Evolutionary conservation across 2,888 invertebrate species (phyloP).

Genomic region (Dioctria linearis): DNA sequence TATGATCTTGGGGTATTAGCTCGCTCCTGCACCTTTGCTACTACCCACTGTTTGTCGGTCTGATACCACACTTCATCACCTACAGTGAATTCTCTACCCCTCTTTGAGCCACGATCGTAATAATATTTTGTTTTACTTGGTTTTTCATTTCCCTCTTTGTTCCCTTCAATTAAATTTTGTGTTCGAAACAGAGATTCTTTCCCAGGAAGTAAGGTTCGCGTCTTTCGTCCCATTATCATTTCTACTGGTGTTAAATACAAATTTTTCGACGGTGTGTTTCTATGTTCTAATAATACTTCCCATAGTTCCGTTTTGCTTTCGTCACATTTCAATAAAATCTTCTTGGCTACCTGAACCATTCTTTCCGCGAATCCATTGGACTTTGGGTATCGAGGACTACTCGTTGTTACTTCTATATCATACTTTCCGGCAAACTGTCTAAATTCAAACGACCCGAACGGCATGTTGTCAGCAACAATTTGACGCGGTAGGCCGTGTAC

Average conservation of each 20-base stretch:
- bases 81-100: too few relatives aligned
- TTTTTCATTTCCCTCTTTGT: too few relatives aligned
- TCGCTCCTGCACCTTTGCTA: too few relatives aligned
- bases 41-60: too few relatives aligned
- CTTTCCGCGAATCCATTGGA: slow-evolving; percentile 27
- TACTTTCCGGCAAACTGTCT: slow-evolving; percentile 59
- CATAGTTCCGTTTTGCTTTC: neutral
- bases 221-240: slow-evolving; percentile 26
- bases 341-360: slow-evolving; percentile 36
- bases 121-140: too few relatives aligned
- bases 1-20: too few relatives aligned
- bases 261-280: slow-evolving; percentile 20
- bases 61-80: too few relatives aligned
- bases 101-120: too few relatives aligned
- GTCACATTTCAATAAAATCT: slow-evolving; percentile 14
- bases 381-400: slow-evolving; percentile 57
- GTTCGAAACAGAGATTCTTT: too few relatives aligned
- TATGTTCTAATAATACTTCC: neutral
- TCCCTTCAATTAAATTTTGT: too few relatives aligned
- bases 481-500: neutral
- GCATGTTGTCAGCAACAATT: slow-evolving; percentile 60
- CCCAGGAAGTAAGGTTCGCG: slow-evolving; percentile 38
- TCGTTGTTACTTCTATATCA: slow-evolving; percentile 58
- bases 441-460: slow-evolving; percentile 60
- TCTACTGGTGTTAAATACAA: neutral